Base-by-base conservation (phyloP, 64 coral and sea anemone genomes). In the Stylophora pistillata region DNA sequence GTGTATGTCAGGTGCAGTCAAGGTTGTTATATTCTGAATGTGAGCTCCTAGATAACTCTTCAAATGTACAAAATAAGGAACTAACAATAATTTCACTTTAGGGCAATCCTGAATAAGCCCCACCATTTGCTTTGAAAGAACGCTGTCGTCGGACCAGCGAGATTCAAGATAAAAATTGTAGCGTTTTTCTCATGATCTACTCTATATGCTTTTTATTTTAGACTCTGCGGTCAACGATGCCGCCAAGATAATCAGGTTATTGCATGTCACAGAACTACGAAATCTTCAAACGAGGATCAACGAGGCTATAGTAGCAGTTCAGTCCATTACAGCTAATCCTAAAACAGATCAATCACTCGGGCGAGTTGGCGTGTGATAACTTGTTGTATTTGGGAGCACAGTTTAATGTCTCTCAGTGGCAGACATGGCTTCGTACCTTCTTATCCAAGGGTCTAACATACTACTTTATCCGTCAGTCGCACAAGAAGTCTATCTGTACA, bases 161-260 rank as follows among this genome's bases (percentile, higher is more conserved):
- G 37, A 7, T 47, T 4, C 37, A 47, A 3, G 37, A 7, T 47
- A 47, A 47, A n/a, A 47, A 47, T 47, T 47, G 37, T 47, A 47
- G 37, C 37, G 37, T 47, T 47, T 47, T 47, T 3, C 37, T 47
- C 3, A 47, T 47, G 37, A 4, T 47, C 37, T 47, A 47, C 0
- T 47, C 37, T 68, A 2, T 68, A 12, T 68, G 0, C 88, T 70
- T 31, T 78, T 89, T 4, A 71, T 53, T 82, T 58, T 79, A 99
- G 97, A 99, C 29, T 91, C 93, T 18, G 97, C 97, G 26, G 93
- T 99, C 10, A 99, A 99, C 78, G 97, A 99, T 58, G 97, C 97
- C 56, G 93, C 97, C 29, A 99, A 99, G 74, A 88, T 99, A 60
- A 90, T 99, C 68, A 87, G 97, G 20, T 91, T 99, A 6, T 82